Base-by-base conservation (phyloP, 2,888 invertebrate species). In the Eupithecia centaureata region DNA sequence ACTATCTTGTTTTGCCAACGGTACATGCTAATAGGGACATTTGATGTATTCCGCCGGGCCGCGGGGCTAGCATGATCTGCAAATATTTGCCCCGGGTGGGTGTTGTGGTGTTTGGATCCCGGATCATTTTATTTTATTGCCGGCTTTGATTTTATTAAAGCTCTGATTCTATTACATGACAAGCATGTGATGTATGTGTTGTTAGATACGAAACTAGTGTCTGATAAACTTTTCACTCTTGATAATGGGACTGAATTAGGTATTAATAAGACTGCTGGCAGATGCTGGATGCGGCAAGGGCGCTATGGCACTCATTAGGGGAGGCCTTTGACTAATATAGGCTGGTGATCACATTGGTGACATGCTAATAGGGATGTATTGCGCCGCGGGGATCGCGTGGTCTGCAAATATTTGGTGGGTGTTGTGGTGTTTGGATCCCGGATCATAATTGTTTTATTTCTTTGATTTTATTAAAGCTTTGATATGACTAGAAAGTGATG, bases 321-420 rank as follows among this genome's bases (percentile, higher is more conserved):
- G n/a, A n/a, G n/a, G n/a, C n/a, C n/a, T n/a, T n/a, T n/a, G n/a
- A n/a, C n/a, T n/a, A n/a, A n/a, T n/a, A n/a, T n/a, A n/a, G n/a
- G n/a, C n/a, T n/a, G n/a, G n/a, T n/a, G n/a, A n/a, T n/a, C n/a
- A n/a, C n/a, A n/a, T n/a, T n/a, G n/a, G n/a, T n/a, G n/a, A 57
- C 32, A 57, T 33, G 57, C 32, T 30, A 57, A 57, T 57, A 57
- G 32, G 57, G 57, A 57, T 57, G 32, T 57, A 57, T 32, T 32
- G n/a, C n/a, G n/a, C n/a, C 32, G 18, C 18, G 57, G 18, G 32
- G 32, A 4, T 28, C 3, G 10, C 56, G 32, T 57, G 57, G 32
- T 57, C 57, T 18, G 57, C 57, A 30, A 57, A 57, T 57, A 57
- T 57, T 57, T 57, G 57, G 57, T 57, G 32, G 57, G 32, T 57